Evolutionary conservation across 2,797 vertebrate species (phyloP), one percentile per base, ranked within the genome.

Genomic region (Liasis olivaceus): DNA sequence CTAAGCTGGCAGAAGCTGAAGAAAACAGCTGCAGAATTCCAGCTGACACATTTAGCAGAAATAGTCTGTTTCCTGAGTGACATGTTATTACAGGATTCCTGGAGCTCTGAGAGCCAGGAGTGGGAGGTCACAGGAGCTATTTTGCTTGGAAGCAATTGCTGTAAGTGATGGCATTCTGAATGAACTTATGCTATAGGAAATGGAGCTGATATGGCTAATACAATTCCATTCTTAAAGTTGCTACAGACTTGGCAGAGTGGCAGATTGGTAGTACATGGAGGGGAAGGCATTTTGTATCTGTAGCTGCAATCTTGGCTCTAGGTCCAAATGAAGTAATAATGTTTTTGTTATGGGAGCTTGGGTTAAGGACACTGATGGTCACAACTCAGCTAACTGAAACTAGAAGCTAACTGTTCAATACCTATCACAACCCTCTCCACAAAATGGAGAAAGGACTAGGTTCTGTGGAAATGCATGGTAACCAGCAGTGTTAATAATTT

Each of bases 121-220:
- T 0, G n/a, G 64, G 54, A 0, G 91, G 87, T 60, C 85, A 58
- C 0, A 0, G 77, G 58, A 81, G 54, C 14, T 90, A 77, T 92
- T 94, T 90, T 92, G 28, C 8, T 92, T 93, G 91, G 96, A 94
- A 94, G 81, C 85, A 90, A 85, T 81, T 69, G 54, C 64, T 62
- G 66, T 66, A 42, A 0, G 0, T 92, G 92, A 90, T 3, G 66
- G 84, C 28, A 60, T 26, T 90, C 51, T 0, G 54, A 90, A 81
- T 56, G 36, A 12, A 13, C 51, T 77, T 90, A n/a, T 2, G 20
- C 56, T 77, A 60, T 28, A 69, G 24, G 1, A 0, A n/a, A 56
- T 62, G 22, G 88, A 69, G 66, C 51, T 92, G 88, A 64, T 4
- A 58, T 60, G 63, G 88, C 90, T 77, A 77, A 90, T 69, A 81